Evolutionary conservation across 2,888 invertebrate species (phyloP).

Genomic region (Idaea dimidiata): DNA sequence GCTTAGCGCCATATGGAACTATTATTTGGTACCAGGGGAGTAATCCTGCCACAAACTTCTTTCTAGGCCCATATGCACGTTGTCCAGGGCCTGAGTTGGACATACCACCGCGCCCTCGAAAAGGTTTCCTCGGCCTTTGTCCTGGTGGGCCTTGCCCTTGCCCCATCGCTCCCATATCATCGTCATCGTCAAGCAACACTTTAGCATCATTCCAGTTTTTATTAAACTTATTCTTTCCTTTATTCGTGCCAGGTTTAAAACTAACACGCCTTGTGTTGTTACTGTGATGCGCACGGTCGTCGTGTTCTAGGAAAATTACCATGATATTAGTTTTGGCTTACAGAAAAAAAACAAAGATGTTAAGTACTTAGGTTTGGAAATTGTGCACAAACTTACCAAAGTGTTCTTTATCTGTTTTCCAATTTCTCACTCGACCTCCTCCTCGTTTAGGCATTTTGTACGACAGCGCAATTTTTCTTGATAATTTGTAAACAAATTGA

Average conservation of each 20-base stretch:
- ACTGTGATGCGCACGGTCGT: conserved; percentile 63
- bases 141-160: conserved; percentile 35
- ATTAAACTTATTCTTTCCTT: conserved; percentile 67
- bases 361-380: neutral
- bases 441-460: conserved; percentile 73
- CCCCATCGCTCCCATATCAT: conserved; percentile 77
- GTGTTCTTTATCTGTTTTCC: conserved; percentile 61
- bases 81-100: conserved; percentile 69
- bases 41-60: conserved; percentile 75
- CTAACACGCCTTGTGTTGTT: conserved; percentile 74
- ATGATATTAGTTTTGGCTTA: neutral
- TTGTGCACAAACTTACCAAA: conserved; percentile 58
- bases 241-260: conserved; percentile 75
- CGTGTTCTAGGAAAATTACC: conserved; percentile 57
- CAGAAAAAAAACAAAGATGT: neutral
- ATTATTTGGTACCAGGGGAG: conserved; percentile 87
- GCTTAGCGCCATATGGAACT: conserved; percentile 87
- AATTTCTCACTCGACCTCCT: conserved; percentile 60
- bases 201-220: conserved; percentile 66
- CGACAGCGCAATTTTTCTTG: neutral
- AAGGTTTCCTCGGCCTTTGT: conserved; percentile 47
- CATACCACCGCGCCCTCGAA: conserved; percentile 66
- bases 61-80: conserved; percentile 46
- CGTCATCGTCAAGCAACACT: conserved; percentile 82
- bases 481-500: conserved; percentile 3